Conservation (phyloP, 1,140 invertebrate genomes). For the Laodelphax striatellus region DNA sequence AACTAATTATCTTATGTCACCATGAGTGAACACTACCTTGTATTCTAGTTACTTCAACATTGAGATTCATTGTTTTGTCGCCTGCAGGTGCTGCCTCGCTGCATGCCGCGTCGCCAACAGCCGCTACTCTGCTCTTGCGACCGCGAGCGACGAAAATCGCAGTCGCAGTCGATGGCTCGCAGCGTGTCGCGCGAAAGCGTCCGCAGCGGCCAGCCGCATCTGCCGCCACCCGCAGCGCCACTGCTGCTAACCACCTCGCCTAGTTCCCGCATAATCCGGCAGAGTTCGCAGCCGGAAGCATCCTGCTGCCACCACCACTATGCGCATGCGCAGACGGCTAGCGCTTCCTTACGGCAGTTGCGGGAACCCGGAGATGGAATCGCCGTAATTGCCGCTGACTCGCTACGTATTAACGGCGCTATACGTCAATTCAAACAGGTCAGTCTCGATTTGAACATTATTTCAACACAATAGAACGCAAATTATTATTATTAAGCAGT, state of each 20-base stretch:
- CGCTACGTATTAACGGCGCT: constrained; percentile 89
- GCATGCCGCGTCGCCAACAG: no score
- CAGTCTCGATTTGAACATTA: constrained; percentile 19
- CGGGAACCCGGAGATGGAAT: constrained; percentile 74
- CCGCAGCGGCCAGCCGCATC: constrained; percentile 39
- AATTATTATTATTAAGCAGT: not conserved
- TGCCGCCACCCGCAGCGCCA: constrained; percentile 35
- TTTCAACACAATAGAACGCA: not conserved
- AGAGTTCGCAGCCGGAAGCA: constrained; percentile 80
- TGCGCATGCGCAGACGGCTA: constrained; percentile 26
- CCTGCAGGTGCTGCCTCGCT: no score
- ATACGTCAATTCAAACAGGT: constrained; percentile 94
- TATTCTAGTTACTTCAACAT: no score
- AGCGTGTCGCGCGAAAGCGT: constrained; percentile 46
- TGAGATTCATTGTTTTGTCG: no score
- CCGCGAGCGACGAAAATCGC: constrained; percentile 28
- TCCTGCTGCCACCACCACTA: constrained; percentile 41
- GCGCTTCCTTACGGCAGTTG: constrained; percentile 67
- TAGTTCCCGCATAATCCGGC: constrained; percentile 65
- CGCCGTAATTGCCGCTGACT: constrained; percentile 94
- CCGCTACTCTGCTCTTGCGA: constrained; percentile 10
- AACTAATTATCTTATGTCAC: no score
- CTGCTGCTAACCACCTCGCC: constrained; percentile 57
- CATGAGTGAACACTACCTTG: no score
- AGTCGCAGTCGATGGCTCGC: constrained; percentile 27